Evolutionary conservation across 2,113 vertebrate genomes (phyloP).

Genomic region (Tylochromis polylepis): DNA sequence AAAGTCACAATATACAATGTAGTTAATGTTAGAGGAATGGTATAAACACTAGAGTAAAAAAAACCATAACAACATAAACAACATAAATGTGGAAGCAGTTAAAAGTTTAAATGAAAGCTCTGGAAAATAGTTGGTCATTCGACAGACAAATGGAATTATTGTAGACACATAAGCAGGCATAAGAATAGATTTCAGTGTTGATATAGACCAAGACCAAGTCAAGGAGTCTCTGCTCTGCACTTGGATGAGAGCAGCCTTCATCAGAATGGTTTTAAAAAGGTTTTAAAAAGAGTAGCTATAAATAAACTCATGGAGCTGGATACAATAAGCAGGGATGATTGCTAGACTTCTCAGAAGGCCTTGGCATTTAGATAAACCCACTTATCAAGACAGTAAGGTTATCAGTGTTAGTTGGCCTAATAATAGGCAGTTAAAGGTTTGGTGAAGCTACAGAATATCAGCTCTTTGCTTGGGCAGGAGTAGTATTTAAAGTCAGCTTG

Average conservation of each 20-base stretch:
- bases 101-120: neutral
- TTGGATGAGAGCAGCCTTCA: neutral
- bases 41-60: neutral
- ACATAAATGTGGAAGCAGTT: neutral
- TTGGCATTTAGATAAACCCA: neutral
- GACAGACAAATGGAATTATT: neutral
- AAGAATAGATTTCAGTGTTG: neutral
- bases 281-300: neutral
- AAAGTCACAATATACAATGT: neutral
- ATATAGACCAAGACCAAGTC: neutral
- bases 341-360: neutral
- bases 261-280: neutral
- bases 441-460: neutral
- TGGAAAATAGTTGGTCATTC: neutral
- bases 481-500: neutral
- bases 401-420: neutral
- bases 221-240: neutral
- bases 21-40: neutral
- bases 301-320: neutral
- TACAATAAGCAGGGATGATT: neutral
- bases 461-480: neutral
- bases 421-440: neutral
- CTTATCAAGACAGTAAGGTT: neutral
- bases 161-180: neutral
- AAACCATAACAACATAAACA: neutral